Conservation (phyloP, 2,113 vertebrate genomes). For the Genyomyrus donnyi region DNA sequence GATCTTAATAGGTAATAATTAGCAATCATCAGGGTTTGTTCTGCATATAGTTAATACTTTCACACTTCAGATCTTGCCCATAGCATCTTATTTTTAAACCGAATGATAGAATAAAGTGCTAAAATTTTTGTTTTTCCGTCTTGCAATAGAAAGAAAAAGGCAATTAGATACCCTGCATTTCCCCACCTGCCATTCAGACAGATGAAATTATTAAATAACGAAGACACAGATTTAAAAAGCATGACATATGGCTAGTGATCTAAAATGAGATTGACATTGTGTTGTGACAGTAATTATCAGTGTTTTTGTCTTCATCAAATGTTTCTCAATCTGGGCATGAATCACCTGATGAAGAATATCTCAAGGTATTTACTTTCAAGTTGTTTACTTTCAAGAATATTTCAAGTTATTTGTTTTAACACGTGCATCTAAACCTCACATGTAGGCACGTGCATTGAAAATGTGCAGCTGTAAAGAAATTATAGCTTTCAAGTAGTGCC, state of each 20-base stretch:
- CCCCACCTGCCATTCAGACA: background rate
- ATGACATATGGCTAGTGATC: background rate
- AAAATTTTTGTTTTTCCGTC: background rate
- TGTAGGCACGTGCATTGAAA: background rate
- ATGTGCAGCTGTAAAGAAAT: background rate
- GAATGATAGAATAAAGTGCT: background rate
- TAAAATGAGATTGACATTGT: background rate
- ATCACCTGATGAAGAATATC: background rate
- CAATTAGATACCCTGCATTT: background rate
- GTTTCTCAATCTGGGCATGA: background rate
- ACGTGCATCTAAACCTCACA: background rate
- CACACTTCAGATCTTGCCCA: background rate
- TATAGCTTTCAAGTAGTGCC: background rate
- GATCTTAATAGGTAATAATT: constrained; percentile 17
- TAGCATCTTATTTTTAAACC: background rate
- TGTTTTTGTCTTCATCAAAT: background rate
- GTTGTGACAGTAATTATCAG: background rate
- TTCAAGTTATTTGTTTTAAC: background rate
- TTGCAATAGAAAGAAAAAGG: background rate
- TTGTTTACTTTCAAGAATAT: too few species aligned
- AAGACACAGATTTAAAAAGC: background rate
- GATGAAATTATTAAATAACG: background rate
- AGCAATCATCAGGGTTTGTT: background rate
- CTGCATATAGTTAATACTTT: background rate
- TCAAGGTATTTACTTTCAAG: background rate